Evolutionary conservation across 2,113 vertebrate genomes (phyloP).

Genomic region (Corydoras sp.): DNA sequence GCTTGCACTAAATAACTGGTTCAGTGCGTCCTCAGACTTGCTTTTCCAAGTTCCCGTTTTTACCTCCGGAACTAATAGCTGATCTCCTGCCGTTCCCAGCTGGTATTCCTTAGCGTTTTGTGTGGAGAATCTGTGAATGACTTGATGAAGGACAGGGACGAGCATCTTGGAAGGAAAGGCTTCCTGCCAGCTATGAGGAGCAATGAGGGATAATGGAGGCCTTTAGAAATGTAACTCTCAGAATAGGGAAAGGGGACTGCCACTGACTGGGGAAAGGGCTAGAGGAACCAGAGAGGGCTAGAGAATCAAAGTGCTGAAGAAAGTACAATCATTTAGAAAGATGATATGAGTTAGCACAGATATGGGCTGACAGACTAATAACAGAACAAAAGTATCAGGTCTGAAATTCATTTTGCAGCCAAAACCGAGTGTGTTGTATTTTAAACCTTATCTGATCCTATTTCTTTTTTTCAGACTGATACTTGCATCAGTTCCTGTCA

Average conservation of each 20-base stretch:
- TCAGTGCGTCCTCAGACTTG: constrained; percentile 25
- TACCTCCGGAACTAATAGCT: constrained; percentile 28
- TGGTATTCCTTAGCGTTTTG: constrained; percentile 39
- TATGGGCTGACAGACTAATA: not conserved
- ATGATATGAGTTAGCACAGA: constrained; percentile 14
- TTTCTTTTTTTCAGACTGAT: too few relatives aligned
- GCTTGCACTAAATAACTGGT: constrained; percentile 11
- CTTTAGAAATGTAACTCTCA: constrained; percentile 24
- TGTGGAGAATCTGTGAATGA: constrained; percentile 37
- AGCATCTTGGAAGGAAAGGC: constrained; percentile 35
- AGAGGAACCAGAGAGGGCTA: constrained; percentile 11
- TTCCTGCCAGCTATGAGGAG: constrained; percentile 30
- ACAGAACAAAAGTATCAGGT: not conserved
- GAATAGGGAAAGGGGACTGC: not conserved
- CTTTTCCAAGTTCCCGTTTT: constrained; percentile 15
- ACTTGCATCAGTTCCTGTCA: too few relatives aligned
- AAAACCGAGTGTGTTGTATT: too few relatives aligned
- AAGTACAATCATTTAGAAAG: constrained; percentile 15
- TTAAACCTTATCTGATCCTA: too few relatives aligned
- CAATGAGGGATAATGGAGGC: constrained; percentile 36
- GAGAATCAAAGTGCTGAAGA: constrained; percentile 9
- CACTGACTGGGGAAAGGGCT: not conserved
- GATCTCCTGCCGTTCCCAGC: constrained; percentile 32
- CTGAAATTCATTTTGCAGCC: too few relatives aligned
- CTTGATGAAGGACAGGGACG: constrained; percentile 36